A percentile compares a stretch with the other conserved stretches of the same genome.
These are phyloP conservation scores for Sceloporus tristichus DNA, from an alignment of 2,113 vertebrate genomes.

Conservation along the genomic window DNA sequence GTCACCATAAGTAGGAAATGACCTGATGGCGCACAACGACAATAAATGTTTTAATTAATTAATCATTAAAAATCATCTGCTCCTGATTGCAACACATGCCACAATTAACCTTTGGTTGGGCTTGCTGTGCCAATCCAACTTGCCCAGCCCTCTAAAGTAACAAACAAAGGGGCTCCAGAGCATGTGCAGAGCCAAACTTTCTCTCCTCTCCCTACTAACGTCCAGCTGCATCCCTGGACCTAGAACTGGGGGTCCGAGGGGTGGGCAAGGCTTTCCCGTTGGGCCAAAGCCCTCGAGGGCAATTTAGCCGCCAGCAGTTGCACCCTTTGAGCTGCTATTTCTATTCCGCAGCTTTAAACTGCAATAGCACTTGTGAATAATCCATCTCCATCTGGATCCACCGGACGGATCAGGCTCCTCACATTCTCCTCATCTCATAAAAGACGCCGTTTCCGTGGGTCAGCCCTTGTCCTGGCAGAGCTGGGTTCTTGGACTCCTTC, in stretches of 20 bases:
- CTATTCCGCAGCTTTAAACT: background rate
- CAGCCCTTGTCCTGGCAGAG: background rate
- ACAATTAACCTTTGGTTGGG: background rate
- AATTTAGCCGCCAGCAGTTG: no score
- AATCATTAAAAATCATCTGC: no score
- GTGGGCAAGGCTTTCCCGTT: background rate
- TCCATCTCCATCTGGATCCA: background rate
- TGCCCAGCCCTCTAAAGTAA: background rate
- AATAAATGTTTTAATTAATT: no score
- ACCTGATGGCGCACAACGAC: no score
- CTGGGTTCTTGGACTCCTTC: slow-evolving; percentile 4
- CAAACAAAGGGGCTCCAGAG: background rate
- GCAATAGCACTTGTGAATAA: background rate
- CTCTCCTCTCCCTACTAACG: background rate
- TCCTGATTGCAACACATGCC: background rate
- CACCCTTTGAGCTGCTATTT: no score
- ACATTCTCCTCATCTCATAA: background rate
- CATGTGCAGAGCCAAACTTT: background rate
- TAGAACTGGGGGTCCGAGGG: background rate
- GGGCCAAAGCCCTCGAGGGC: no score
- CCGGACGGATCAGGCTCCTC: background rate
- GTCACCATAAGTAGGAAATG: no score
- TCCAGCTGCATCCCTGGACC: background rate
- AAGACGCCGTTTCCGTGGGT: background rate
- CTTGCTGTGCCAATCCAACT: background rate